Conservation (phyloP, 2,888 invertebrate species). For the Arctia plantaginis region DNA sequence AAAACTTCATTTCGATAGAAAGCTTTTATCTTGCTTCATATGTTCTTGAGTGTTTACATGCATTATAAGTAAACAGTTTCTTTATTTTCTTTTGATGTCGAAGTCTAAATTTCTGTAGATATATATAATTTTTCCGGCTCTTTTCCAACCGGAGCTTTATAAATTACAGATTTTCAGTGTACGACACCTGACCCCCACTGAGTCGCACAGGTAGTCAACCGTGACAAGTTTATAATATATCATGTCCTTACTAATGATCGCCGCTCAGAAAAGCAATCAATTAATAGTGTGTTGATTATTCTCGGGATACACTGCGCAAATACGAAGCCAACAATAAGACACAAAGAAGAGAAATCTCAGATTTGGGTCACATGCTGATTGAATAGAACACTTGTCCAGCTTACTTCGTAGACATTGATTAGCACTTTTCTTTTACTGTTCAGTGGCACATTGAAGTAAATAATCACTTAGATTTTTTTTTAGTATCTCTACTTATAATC, state of each 20-base stretch:
- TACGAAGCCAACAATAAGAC: conserved; percentile 62
- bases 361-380: conserved; percentile 86
- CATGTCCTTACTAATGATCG: conserved; percentile 56
- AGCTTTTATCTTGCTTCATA: conserved; percentile 58
- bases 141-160: conserved; percentile 36
- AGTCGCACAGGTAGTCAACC: conserved; percentile 76
- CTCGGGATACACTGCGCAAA: conserved; percentile 48
- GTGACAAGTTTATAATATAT: conserved; percentile 72
- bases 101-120: conserved; percentile 27
- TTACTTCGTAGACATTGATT: conserved; percentile 53
- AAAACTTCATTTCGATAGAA: conserved; percentile 64
- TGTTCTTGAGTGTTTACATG: conserved; percentile 51
- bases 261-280: conserved; percentile 33
- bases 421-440: conserved; percentile 35
- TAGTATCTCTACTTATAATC: conserved; percentile 50
- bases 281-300: conserved; percentile 36
- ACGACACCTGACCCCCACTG: conserved; percentile 75
- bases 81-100: conserved; percentile 26
- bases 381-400: conserved; percentile 70
- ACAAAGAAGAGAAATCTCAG: conserved; percentile 84
- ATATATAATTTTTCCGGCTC: conserved; percentile 18
- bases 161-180: conserved; percentile 47
- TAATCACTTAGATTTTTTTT: conserved; percentile 36
- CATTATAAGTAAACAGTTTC: conserved; percentile 51
- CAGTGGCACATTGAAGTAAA: conserved; percentile 25